A percentile compares a stretch with the other conserved stretches of the same genome.
Conservation (phyloP, 2,113 vertebrate genomes). For the Dinomys branickii region DNA sequence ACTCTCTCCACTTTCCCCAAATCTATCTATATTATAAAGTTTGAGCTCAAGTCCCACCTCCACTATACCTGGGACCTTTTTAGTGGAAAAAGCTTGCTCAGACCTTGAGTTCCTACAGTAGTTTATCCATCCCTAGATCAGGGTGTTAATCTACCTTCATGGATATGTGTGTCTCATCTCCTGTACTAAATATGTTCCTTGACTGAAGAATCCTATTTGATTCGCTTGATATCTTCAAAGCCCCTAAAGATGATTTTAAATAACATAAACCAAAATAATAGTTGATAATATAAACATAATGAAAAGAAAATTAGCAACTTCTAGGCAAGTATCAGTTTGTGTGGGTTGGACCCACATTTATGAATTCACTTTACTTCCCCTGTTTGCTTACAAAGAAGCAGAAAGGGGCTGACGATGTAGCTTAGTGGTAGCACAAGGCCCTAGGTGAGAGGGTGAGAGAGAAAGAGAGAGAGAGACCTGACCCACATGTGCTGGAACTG, state of each 20-base stretch:
- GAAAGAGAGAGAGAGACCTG: too few species aligned
- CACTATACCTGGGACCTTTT: not conserved
- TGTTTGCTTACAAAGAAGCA: not conserved
- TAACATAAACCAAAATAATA: not conserved
- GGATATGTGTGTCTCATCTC: not conserved
- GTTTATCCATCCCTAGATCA: not conserved
- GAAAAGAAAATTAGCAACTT: slow-evolving; percentile 28
- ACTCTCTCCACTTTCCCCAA: not conserved
- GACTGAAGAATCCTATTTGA: not conserved
- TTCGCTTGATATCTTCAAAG: slow-evolving; percentile 5
- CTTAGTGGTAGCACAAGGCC: too few species aligned
- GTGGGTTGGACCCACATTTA: not conserved
- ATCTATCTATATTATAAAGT: not conserved
- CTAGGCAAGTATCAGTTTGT: not conserved
- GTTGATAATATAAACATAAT: not conserved
- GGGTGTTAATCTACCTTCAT: not conserved
- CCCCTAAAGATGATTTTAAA: not conserved
- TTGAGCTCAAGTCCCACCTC: not conserved
- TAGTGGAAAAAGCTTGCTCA: not conserved
- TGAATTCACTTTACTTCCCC: not conserved
- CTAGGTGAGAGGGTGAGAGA: too few species aligned
- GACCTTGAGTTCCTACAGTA: not conserved
- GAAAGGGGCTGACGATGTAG: too few species aligned
- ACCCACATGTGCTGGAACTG: not conserved
- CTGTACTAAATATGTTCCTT: not conserved